Percentiles rank a stretch among this genome's conserved stretches.
These are phyloP conservation scores for Bibio marci DNA, from an alignment of 2,888 invertebrate species.

Conservation along the genomic window DNA sequence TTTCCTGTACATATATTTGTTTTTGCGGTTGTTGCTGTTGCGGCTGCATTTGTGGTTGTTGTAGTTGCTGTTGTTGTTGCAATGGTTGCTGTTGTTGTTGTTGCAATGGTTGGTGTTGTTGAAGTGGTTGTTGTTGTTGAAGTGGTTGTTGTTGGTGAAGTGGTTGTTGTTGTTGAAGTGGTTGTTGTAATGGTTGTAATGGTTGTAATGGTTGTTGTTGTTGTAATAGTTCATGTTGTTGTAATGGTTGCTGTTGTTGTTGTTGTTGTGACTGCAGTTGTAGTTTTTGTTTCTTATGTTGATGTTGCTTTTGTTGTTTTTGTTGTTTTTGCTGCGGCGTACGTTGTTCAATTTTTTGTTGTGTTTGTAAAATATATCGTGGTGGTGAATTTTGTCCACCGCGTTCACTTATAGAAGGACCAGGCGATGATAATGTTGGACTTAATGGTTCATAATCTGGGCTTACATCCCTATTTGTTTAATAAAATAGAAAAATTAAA, in stretches of 20 bases:
- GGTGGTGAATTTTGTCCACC: conserved; percentile 10
- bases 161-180: neutral
- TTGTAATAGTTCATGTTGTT: neutral
- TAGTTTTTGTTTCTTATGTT: conserved; percentile 12
- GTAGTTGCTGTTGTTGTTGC: no score
- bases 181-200: neutral
- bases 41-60: no score
- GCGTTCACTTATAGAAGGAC: conserved; percentile 12
- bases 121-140: neutral
- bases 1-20: no score
- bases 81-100: neutral
- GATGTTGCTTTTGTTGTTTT: conserved; percentile 3
- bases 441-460: conserved; percentile 15
- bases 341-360: neutral
- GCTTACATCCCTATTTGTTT: conserved; percentile 12
- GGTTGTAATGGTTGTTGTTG: conserved; percentile 3
- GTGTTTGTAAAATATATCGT: neutral
- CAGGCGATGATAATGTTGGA: conserved; percentile 13
- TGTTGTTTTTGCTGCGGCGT: neutral
- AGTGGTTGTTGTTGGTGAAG: neutral
- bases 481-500: no score
- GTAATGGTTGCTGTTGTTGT: neutral
- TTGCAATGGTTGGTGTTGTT: neutral
- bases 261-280: neutral
- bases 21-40: no score